phyloP scores from a whole-genome alignment of 2,888 invertebrate species.

The Nomada fabriciana region DNA sequence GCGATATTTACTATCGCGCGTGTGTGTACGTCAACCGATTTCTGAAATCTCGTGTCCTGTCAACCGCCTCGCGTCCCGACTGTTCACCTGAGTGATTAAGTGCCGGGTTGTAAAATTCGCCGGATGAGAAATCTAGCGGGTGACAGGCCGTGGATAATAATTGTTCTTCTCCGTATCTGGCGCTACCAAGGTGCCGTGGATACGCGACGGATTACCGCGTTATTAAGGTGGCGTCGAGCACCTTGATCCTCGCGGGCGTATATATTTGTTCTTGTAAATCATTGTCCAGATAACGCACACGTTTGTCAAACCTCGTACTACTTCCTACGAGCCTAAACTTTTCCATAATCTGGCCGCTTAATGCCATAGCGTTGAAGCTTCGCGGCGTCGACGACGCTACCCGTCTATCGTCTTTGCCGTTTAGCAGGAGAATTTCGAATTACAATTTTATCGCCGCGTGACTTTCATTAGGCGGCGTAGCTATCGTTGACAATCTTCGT shows the following conservation, averaged over 20 bases:
- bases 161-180: slow-evolving; percentile 58
- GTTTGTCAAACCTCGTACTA: slow-evolving; percentile 69
- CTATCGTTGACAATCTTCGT: background rate
- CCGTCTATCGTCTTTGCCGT: background rate
- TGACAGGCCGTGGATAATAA: slow-evolving; percentile 57
- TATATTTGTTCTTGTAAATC: slow-evolving; percentile 84
- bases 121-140: slow-evolving; percentile 62
- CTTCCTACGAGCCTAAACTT: slow-evolving; percentile 75
- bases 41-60: slow-evolving; percentile 73
- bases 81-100: slow-evolving; percentile 76
- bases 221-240: slow-evolving; percentile 71
- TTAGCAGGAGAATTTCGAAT: background rate
- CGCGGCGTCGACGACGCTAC: slow-evolving; percentile 25
- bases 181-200: slow-evolving; percentile 71
- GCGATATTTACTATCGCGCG: slow-evolving; percentile 39
- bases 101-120: slow-evolving; percentile 76
- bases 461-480: background rate
- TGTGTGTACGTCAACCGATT: slow-evolving; percentile 79
- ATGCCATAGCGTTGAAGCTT: slow-evolving; percentile 49
- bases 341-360: slow-evolving; percentile 78
- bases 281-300: slow-evolving; percentile 77
- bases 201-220: slow-evolving; percentile 69
- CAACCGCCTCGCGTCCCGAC: slow-evolving; percentile 52
- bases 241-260: slow-evolving; percentile 70
- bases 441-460: background rate